A percentile compares a stretch with the other conserved stretches of the same genome.
phyloP scores from a whole-genome alignment of 2,888 invertebrate species.

The Pasiphila rectangulata region DNA sequence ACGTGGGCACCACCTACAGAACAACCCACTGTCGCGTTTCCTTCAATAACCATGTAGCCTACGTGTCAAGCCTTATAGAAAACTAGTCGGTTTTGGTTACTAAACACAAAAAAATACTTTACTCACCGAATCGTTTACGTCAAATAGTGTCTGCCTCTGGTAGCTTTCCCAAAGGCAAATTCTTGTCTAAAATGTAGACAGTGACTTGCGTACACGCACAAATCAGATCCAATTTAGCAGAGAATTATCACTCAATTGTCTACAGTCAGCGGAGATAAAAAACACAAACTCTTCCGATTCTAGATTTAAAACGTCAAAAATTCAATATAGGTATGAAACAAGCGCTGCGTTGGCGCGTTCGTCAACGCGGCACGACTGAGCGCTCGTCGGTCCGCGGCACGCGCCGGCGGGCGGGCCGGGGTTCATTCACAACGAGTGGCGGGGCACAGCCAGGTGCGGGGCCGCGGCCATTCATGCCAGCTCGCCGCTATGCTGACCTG shows the following conservation, averaged over 20 bases:
- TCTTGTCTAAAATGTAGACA: conserved; percentile 34
- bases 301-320: conserved; percentile 66
- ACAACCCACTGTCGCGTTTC: conserved; percentile 68
- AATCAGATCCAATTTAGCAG: conserved; percentile 42
- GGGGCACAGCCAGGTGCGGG: conserved; percentile 46
- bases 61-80: conserved; percentile 62
- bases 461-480: conserved; percentile 63
- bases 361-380: conserved; percentile 70
- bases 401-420: conserved; percentile 72
- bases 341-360: conserved; percentile 70
- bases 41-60: conserved; percentile 55
- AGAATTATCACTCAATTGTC: conserved; percentile 42
- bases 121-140: conserved; percentile 71
- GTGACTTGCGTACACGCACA: conserved; percentile 34
- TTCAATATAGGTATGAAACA: conserved; percentile 39
- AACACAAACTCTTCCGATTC: conserved; percentile 58
- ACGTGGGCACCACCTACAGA: conserved; percentile 76
- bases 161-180: conserved; percentile 58
- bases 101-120: conserved; percentile 52
- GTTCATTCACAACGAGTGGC: conserved; percentile 75
- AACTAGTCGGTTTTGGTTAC: conserved; percentile 47
- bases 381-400: conserved; percentile 63
- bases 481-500: conserved; percentile 33
- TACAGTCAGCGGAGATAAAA: conserved; percentile 45
- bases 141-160: conserved; percentile 52